phyloP scores from a whole-genome alignment of 2,888 invertebrate species.

The Blera fallax region DNA sequence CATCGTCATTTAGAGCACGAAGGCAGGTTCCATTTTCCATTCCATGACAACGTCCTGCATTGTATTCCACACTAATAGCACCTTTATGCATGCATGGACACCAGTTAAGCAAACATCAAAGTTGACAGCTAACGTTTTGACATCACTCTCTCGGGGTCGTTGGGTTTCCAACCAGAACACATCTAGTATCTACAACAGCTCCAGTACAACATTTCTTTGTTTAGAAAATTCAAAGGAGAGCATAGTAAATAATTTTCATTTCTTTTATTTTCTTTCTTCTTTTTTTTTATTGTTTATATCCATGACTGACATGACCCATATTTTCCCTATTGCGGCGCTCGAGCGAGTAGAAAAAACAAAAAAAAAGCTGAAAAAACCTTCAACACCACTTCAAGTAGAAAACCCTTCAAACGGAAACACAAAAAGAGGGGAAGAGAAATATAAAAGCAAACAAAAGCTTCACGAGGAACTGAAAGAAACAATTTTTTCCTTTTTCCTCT shows the following conservation, averaged over 20 bases:
- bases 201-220: constrained; percentile 65
- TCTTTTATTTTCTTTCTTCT: constrained; percentile 20
- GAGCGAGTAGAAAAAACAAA: constrained; percentile 13
- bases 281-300: constrained; percentile 51
- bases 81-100: constrained; percentile 48
- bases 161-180: constrained; percentile 15
- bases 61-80: constrained; percentile 29
- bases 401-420: constrained; percentile 37
- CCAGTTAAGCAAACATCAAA: constrained; percentile 44
- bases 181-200: constrained; percentile 6
- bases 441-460: constrained; percentile 39
- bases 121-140: constrained; percentile 57
- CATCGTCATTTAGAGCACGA: background rate
- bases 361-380: constrained; percentile 47
- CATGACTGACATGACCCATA: constrained; percentile 70
- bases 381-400: constrained; percentile 52
- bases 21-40: background rate
- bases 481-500: background rate
- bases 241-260: constrained; percentile 64
- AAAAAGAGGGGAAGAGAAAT: constrained; percentile 15
- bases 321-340: constrained; percentile 45
- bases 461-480: background rate
- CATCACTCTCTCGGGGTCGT: constrained; percentile 38
- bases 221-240: constrained; percentile 63
- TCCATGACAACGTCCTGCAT: constrained; percentile 48